These are phyloP conservation scores for Phragmatobia fuliginosa DNA, from an alignment of 2,888 invertebrate species.

Conservation along the genomic window DNA sequence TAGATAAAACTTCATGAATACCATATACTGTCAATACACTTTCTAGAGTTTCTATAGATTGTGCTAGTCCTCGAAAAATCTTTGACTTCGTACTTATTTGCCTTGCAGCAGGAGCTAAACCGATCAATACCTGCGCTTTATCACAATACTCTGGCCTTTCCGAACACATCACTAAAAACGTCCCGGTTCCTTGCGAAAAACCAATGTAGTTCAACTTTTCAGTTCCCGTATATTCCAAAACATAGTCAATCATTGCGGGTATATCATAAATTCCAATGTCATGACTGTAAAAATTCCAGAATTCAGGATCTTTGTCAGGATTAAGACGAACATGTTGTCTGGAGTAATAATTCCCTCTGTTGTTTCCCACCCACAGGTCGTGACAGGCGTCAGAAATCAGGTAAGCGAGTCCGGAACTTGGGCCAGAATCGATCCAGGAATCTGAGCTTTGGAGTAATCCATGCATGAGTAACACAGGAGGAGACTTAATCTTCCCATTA, in stretches of 20 bases:
- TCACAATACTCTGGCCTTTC: conserved; percentile 88
- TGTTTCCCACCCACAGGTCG: conserved; percentile 63
- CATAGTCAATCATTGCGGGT: conserved; percentile 86
- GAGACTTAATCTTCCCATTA: conserved; percentile 36
- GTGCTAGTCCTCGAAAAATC: conserved; percentile 55
- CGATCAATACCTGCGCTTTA: conserved; percentile 87
- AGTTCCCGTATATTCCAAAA: conserved; percentile 59
- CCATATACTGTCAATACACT: conserved; percentile 50
- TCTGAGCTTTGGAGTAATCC: conserved; percentile 72
- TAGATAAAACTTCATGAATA: conserved; percentile 63
- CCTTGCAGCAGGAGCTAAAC: conserved; percentile 88
- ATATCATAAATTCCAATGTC: conserved; percentile 88
- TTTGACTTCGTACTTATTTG: conserved; percentile 84
- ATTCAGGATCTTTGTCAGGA: conserved; percentile 59
- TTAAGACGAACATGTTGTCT: conserved; percentile 74
- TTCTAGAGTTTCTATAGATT: conserved; percentile 48
- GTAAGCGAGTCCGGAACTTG: conserved; percentile 58
- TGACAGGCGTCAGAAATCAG: conserved; percentile 53
- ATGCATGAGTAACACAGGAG: conserved; percentile 73
- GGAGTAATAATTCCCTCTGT: conserved; percentile 79
- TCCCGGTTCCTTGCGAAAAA: conserved; percentile 55
- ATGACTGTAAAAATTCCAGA: conserved; percentile 75
- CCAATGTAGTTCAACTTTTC: conserved; percentile 62
- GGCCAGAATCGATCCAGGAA: conserved; percentile 71
- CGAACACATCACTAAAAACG: conserved; percentile 87